These are phyloP conservation scores for Dinocampus coccinellae DNA, from an alignment of 2,888 invertebrate species.

Conservation along the genomic window DNA sequence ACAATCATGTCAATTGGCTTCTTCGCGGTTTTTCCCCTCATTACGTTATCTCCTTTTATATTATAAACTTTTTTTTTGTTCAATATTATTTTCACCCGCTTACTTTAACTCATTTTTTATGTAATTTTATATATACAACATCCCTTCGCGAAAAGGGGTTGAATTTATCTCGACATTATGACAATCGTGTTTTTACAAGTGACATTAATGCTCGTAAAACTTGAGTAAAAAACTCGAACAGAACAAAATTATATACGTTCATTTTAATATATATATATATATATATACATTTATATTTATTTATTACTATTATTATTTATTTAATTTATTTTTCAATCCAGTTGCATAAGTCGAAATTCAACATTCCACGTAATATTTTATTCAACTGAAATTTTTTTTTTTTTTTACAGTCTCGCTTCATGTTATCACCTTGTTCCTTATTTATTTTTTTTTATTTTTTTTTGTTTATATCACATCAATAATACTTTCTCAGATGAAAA, in stretches of 20 bases:
- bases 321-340: no score
- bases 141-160: constrained; percentile 13
- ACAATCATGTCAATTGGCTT: constrained; percentile 34
- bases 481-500: neutral
- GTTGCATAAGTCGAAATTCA: neutral
- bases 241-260: neutral
- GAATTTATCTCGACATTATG: neutral
- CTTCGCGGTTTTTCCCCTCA: constrained; percentile 27
- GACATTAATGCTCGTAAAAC: neutral
- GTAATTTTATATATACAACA: neutral
- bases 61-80: neutral
- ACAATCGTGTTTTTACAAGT: neutral
- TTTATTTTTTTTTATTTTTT: neutral
- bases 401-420: neutral
- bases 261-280: no score
- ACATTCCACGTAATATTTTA: no score
- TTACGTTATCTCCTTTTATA: neutral
- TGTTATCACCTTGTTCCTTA: neutral
- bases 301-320: no score
- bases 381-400: neutral
- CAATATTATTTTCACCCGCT: neutral
- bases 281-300: no score
- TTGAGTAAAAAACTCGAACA: neutral
- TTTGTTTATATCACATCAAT: neutral
- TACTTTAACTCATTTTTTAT: neutral